Evolutionary conservation across 2,797 vertebrate genomes (phyloP).

Genomic region (Crocidura indochinensis): DNA sequence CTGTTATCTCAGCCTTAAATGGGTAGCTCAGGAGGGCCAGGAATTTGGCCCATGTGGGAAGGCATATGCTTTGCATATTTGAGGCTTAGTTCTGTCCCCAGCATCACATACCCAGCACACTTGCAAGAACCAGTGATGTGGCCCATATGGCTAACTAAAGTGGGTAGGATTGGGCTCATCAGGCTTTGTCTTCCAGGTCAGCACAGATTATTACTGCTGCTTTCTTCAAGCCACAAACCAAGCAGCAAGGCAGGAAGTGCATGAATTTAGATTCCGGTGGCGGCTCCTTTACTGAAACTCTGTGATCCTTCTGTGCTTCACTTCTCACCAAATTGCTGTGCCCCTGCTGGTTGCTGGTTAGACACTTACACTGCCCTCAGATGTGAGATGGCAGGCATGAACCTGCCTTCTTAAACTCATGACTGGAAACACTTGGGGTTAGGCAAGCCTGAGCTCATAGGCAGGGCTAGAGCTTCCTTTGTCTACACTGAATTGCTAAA

Average conservation of each 20-base stretch:
- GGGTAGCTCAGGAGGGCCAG: too few relatives aligned
- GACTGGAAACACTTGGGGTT: slow-evolving; percentile 19
- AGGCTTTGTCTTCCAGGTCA: slow-evolving; percentile 3
- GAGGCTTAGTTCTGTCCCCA: not conserved
- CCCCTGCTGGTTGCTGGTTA: slow-evolving; percentile 31
- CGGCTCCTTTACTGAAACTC: not conserved
- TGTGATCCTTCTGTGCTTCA: not conserved
- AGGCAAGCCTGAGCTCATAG: not conserved
- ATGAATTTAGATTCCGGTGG: too few relatives aligned
- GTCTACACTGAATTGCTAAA: not conserved
- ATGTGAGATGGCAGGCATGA: not conserved
- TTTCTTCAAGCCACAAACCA: not conserved
- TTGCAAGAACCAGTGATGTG: too few relatives aligned
- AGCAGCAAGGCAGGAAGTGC: too few relatives aligned
- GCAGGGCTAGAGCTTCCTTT: not conserved
- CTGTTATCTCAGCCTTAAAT: too few relatives aligned
- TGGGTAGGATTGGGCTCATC: not conserved
- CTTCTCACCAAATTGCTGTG: not conserved
- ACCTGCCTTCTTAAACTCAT: slow-evolving; percentile 9
- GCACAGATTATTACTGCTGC: not conserved
- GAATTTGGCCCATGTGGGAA: too few relatives aligned
- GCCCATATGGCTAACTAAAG: too few relatives aligned
- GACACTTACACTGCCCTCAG: not conserved
- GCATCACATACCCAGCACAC: too few relatives aligned
- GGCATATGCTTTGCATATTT: not conserved